Percentiles rank a stretch among this genome's conserved stretches.
Conservation (phyloP, 1,140 invertebrate genomes). For the Monomorium pharaonis region DNA sequence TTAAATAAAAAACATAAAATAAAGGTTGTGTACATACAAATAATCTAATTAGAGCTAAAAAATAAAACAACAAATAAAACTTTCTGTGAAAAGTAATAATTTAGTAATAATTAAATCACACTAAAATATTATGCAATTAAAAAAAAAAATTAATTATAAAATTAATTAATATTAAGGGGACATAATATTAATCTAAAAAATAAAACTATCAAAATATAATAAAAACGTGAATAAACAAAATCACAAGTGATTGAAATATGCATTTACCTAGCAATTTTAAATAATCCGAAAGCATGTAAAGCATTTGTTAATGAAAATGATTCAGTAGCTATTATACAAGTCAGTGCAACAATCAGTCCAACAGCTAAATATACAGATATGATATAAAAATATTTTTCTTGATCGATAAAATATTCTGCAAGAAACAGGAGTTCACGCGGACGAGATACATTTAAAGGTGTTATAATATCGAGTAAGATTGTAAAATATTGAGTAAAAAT, state of each 20-base stretch:
- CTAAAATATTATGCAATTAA: not conserved
- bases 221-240: not conserved
- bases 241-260: too few species aligned
- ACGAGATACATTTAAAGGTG: conserved; percentile 29
- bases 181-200: not conserved
- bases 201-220: not conserved
- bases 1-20: not conserved
- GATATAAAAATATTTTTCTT: conserved; percentile 62
- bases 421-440: not conserved
- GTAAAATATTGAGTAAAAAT: too few species aligned
- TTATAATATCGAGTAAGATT: too few species aligned
- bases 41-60: not conserved
- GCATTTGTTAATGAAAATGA: too few species aligned
- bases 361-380: conserved; percentile 48
- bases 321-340: too few species aligned
- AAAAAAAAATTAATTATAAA: not conserved
- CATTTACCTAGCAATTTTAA: too few species aligned
- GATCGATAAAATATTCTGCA: conserved; percentile 61
- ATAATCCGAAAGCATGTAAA: too few species aligned
- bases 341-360: conserved; percentile 15
- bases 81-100: not conserved
- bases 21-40: not conserved
- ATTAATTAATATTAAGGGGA: not conserved
- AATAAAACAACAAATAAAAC: not conserved
- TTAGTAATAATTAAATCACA: not conserved